Percentiles rank a stretch among this genome's conserved stretches.
Evolutionary conservation across 2,113 vertebrate genomes (phyloP).

Genomic region (Ailurus styani): DNA sequence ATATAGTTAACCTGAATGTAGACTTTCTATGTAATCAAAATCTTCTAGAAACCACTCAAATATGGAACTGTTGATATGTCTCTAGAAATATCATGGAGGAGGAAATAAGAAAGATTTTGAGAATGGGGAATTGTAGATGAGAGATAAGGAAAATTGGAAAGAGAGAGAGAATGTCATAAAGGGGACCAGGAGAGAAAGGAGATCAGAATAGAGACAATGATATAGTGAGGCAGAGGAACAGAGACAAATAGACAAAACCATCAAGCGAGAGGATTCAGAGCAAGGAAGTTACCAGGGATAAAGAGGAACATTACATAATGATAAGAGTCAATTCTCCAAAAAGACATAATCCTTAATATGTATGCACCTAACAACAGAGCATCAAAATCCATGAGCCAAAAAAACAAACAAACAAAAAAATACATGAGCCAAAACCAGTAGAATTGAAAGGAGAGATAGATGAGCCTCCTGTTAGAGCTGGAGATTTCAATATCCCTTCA

Average conservation of each 20-base stretch:
- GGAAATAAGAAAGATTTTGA: neutral
- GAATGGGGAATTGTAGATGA: neutral
- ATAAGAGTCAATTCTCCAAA: neutral
- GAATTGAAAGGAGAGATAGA: too few species aligned
- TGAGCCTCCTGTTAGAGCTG: neutral
- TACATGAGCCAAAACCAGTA: neutral
- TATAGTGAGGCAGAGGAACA: neutral
- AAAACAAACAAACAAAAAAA: too few species aligned
- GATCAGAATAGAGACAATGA: neutral
- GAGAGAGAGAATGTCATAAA: neutral
- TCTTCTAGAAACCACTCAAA: neutral
- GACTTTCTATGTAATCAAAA: neutral
- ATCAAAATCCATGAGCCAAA: neutral
- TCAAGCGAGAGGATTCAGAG: neutral
- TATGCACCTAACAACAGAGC: neutral
- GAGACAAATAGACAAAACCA: neutral
- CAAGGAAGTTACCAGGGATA: neutral
- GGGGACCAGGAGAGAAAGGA: neutral
- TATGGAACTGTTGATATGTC: neutral
- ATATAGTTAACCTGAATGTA: neutral
- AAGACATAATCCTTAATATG: neutral
- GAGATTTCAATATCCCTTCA: neutral
- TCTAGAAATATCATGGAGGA: neutral
- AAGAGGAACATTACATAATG: neutral
- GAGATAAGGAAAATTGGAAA: neutral